Percentiles rank a stretch among this genome's conserved stretches.
These are phyloP conservation scores for Alligator mississippiensis DNA, from an alignment of 2,113 vertebrate genomes.

Conservation along the genomic window DNA sequence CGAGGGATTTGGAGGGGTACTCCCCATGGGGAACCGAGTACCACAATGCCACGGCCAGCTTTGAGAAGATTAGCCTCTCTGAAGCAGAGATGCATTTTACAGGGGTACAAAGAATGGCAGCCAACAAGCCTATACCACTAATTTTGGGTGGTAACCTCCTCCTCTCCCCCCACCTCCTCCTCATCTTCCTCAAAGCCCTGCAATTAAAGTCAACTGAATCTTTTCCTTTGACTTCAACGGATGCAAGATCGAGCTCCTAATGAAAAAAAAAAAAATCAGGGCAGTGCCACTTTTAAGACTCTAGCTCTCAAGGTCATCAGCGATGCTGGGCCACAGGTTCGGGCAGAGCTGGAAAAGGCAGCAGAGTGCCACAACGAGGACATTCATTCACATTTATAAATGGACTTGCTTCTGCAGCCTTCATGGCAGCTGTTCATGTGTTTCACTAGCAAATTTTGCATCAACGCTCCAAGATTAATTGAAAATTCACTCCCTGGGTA, in stretches of 20 bases:
- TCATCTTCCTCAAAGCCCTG: neutral
- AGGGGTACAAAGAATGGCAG: slow-evolving; percentile 3
- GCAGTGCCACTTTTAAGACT: neutral
- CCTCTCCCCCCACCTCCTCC: neutral
- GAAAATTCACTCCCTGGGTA: neutral
- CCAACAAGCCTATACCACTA: neutral
- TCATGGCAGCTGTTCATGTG: neutral
- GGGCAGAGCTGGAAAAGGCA: neutral
- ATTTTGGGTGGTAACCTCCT: neutral
- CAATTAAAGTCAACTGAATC: neutral
- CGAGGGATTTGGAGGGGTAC: slow-evolving; percentile 44
- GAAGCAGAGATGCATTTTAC: neutral
- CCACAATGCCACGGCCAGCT: neutral
- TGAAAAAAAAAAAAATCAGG: neutral
- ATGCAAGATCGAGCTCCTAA: neutral
- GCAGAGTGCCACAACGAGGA: neutral
- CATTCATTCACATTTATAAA: neutral
- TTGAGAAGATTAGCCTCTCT: slow-evolving; percentile 21
- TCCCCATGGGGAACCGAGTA: slow-evolving; percentile 27
- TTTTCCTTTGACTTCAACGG: neutral
- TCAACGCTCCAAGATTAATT: neutral
- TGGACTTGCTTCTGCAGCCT: neutral
- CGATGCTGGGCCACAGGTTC: neutral
- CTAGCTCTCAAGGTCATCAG: neutral
- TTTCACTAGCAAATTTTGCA: neutral